Evolutionary conservation across 2,888 invertebrate genomes (phyloP).

Genomic region (Melolontha melolontha): DNA sequence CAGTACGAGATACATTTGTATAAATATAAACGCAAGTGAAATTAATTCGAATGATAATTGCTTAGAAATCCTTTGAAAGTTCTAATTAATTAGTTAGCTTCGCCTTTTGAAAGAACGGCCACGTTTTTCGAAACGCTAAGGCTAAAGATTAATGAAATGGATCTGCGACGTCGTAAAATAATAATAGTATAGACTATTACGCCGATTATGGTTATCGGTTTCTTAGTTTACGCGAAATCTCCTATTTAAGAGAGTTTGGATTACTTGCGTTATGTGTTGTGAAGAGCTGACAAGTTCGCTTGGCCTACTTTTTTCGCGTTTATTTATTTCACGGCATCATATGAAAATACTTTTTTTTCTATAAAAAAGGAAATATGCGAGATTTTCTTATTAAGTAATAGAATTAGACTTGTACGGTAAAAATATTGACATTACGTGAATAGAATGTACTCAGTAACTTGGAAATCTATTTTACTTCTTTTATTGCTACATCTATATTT

Average conservation of each 20-base stretch:
- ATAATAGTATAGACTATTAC: slow-evolving; percentile 18
- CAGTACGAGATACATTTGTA: background rate
- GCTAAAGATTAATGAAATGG: slow-evolving; percentile 25
- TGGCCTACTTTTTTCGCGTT: slow-evolving; percentile 27
- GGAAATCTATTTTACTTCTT: too few species aligned
- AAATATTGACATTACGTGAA: slow-evolving; percentile 1
- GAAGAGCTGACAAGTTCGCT: slow-evolving; percentile 8
- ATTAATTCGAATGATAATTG: slow-evolving; percentile 39
- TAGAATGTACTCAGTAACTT: background rate
- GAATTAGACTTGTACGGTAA: slow-evolving; percentile 19
- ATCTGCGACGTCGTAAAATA: slow-evolving; percentile 31
- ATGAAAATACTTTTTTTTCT: slow-evolving; percentile 6
- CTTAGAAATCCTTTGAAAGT: slow-evolving; percentile 40
- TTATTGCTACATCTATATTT: too few species aligned
- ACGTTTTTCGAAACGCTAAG: slow-evolving; percentile 19
- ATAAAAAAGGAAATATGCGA: slow-evolving; percentile 4
- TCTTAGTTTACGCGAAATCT: slow-evolving; percentile 20
- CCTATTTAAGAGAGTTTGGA: slow-evolving; percentile 27
- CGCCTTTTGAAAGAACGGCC: slow-evolving; percentile 7
- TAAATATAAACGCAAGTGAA: slow-evolving; percentile 3
- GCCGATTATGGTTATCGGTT: slow-evolving; percentile 26
- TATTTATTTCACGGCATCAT: slow-evolving; percentile 21
- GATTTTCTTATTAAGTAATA: slow-evolving; percentile 32
- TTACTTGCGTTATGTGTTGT: background rate
- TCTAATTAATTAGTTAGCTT: slow-evolving; percentile 40